A percentile compares a stretch with the other conserved stretches of the same genome.
phyloP scores from a whole-genome alignment of 30 jellyfish, hydroid and myxozoan genomes.

The Aurelia coerulea region DNA sequence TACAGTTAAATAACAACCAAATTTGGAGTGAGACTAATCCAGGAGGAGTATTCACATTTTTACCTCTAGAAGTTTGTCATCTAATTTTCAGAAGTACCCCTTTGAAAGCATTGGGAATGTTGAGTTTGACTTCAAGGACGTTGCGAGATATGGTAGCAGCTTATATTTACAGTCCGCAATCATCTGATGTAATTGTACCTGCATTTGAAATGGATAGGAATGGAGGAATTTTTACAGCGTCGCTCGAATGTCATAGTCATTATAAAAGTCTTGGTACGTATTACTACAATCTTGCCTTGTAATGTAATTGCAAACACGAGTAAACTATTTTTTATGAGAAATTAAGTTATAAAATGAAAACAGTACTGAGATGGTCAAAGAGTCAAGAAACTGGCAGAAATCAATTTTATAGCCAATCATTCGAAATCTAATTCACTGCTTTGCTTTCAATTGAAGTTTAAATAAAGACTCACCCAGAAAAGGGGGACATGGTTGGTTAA shows the following conservation, averaged over 20 bases:
- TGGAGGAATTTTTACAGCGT: constrained; percentile 14
- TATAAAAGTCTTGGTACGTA: constrained; percentile 77
- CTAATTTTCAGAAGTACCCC: constrained; percentile 53
- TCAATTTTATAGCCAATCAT: no score
- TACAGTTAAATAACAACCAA: background rate
- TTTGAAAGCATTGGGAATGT: constrained; percentile 68
- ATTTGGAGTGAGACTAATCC: constrained; percentile 22
- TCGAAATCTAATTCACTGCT: no score
- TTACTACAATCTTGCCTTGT: no score
- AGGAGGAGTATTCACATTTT: constrained; percentile 48
- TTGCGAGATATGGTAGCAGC: constrained; percentile 75
- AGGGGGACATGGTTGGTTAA: no score
- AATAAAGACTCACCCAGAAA: no score
- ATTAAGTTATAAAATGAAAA: no score
- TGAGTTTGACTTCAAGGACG: constrained; percentile 84
- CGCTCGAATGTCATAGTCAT: constrained; percentile 74
- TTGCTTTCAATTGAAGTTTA: no score
- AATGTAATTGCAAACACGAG: no score
- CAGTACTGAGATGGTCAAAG: no score
- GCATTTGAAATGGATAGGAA: constrained; percentile 22
- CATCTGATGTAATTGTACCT: constrained; percentile 73
- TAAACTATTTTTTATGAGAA: no score
- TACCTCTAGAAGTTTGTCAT: constrained; percentile 57
- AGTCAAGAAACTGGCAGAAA: no score
- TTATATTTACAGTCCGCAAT: constrained; percentile 77